A percentile compares a stretch with the other conserved stretches of the same genome.
Conservation (phyloP, 2,888 invertebrate genomes). For the Drosophila niveifrons region DNA sequence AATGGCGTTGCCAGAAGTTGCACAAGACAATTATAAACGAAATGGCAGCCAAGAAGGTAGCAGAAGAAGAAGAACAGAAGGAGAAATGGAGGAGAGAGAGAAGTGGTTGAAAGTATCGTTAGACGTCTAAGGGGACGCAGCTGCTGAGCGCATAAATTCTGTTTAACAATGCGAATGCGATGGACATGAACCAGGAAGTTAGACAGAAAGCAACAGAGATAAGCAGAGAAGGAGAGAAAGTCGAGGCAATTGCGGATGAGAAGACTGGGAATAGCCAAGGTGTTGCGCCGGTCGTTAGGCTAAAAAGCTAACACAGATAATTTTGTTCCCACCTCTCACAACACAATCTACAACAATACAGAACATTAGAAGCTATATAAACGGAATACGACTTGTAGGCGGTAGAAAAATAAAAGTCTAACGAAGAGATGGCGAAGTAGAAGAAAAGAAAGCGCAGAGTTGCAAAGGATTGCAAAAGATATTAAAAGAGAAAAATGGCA, state of each 20-base stretch:
- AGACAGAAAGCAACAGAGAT: background rate
- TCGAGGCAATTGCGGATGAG: slow-evolving; percentile 18
- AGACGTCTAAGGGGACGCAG: slow-evolving; percentile 36
- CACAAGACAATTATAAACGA: slow-evolving; percentile 80
- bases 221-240: background rate
- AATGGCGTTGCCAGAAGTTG: slow-evolving; percentile 61
- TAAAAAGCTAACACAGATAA: slow-evolving; percentile 73
- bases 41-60: slow-evolving; percentile 62
- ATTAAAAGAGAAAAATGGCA: slow-evolving; percentile 29
- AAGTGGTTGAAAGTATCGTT: slow-evolving; percentile 17
- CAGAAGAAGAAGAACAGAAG: slow-evolving; percentile 18
- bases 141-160: slow-evolving; percentile 78
- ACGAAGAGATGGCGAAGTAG: background rate
- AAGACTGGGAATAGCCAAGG: slow-evolving; percentile 36
- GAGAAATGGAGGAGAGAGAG: background rate
- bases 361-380: slow-evolving; percentile 46
- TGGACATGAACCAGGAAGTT: slow-evolving; percentile 47
- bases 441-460: slow-evolving; percentile 34
- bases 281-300: slow-evolving; percentile 74
- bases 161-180: slow-evolving; percentile 68
- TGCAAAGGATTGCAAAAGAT: slow-evolving; percentile 61
- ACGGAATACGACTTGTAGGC: slow-evolving; percentile 28
- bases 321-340: slow-evolving; percentile 33
- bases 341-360: slow-evolving; percentile 33
- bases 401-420: background rate